These are phyloP conservation scores for Oreonectes daqikongensis DNA, from an alignment of 2,797 vertebrate genomes.

Conservation along the genomic window DNA sequence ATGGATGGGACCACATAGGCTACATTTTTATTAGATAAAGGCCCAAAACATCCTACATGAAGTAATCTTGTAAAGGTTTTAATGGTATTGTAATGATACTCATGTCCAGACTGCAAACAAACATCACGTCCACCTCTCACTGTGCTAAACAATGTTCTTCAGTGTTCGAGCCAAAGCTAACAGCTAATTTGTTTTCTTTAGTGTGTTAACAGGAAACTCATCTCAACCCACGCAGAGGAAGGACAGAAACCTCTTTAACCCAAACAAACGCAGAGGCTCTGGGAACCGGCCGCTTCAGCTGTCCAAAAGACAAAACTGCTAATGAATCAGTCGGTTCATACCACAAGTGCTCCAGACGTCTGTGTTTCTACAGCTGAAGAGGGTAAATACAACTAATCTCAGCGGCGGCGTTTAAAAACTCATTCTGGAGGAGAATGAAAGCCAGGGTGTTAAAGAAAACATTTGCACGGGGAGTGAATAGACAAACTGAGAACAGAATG, in stretches of 20 bases:
- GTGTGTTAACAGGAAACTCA: slow-evolving; percentile 21
- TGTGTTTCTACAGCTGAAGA: slow-evolving; percentile 15
- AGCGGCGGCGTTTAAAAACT: background rate
- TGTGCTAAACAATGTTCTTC: background rate
- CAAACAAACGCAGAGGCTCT: slow-evolving; percentile 28
- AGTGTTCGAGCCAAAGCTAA: slow-evolving; percentile 16
- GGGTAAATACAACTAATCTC: slow-evolving; percentile 12
- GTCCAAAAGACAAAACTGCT: slow-evolving; percentile 29
- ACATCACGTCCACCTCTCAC: background rate
- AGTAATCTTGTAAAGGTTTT: no score
- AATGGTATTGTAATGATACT: no score
- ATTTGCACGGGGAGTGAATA: background rate
- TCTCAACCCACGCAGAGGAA: slow-evolving; percentile 29
- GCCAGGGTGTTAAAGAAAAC: background rate
- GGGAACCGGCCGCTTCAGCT: background rate
- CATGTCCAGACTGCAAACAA: slow-evolving; percentile 4
- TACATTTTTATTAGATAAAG: no score
- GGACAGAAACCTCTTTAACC: slow-evolving; percentile 6
- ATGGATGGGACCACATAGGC: no score
- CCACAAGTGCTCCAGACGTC: background rate
- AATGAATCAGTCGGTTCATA: slow-evolving; percentile 13
- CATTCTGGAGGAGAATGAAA: slow-evolving; percentile 29
- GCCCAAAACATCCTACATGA: no score
- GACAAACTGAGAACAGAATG: background rate
- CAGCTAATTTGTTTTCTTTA: slow-evolving; percentile 25